Evolutionary conservation across 2,888 invertebrate species (phyloP).

Genomic region (Stegana nigrithorax): DNA sequence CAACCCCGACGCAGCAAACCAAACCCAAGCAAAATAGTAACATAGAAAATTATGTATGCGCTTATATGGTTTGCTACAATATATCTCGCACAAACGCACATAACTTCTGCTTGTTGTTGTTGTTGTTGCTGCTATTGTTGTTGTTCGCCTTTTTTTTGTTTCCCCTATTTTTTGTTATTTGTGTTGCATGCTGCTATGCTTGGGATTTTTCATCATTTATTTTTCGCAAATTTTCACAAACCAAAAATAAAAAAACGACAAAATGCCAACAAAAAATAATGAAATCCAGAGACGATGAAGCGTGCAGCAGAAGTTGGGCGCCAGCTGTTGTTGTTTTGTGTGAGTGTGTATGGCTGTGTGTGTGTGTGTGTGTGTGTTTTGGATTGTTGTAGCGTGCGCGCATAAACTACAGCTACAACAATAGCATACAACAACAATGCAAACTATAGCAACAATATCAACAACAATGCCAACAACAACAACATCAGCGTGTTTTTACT

Average conservation of each 20-base stretch:
- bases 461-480: slow-evolving; percentile 21
- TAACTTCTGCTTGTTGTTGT: no score
- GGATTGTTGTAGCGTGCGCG: no score
- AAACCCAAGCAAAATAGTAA: background rate
- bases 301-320: slow-evolving; percentile 36
- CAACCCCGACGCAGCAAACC: background rate
- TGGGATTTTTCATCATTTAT: slow-evolving; percentile 21
- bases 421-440: slow-evolving; percentile 44
- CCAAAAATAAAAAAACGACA: slow-evolving; percentile 21
- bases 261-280: background rate
- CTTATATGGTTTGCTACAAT: background rate
- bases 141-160: background rate
- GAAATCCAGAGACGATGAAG: background rate
- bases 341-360: background rate
- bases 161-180: slow-evolving; percentile 9
- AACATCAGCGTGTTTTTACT: slow-evolving; percentile 7
- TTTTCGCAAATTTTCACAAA: slow-evolving; percentile 56
- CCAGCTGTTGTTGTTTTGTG: slow-evolving; percentile 21
- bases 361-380: background rate
- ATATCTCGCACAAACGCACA: background rate
- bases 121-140: no score
- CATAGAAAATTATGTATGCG: background rate
- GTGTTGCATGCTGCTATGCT: slow-evolving; percentile 32
- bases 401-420: slow-evolving; percentile 4
- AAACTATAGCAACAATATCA: slow-evolving; percentile 34